phyloP scores from a whole-genome alignment of 1,140 invertebrate genomes.

The Leptinotarsa undecemlineata region DNA sequence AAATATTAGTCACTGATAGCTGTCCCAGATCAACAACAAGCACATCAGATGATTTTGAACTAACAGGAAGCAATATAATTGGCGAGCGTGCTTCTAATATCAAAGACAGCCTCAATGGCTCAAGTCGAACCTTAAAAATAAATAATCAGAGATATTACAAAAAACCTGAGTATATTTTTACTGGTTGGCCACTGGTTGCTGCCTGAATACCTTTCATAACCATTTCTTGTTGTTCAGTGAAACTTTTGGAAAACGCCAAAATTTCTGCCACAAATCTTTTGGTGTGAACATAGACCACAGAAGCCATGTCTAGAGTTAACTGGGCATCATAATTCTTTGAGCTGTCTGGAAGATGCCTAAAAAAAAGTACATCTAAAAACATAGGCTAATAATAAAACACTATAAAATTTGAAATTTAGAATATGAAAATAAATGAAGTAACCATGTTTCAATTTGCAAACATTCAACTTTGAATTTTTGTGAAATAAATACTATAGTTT shows the following conservation, averaged over 20 bases:
- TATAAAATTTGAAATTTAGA: too few species aligned
- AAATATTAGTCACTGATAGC: slow-evolving; percentile 77
- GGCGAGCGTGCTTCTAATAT: slow-evolving; percentile 79
- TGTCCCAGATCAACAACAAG: slow-evolving; percentile 83
- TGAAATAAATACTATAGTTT: too few species aligned
- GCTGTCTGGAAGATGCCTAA: slow-evolving; percentile 33
- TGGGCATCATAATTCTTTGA: slow-evolving; percentile 72
- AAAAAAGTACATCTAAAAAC: slow-evolving; percentile 12
- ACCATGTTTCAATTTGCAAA: too few species aligned
- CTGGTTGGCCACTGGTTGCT: slow-evolving; percentile 53
- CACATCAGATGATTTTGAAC: slow-evolving; percentile 75
- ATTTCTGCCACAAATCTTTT: slow-evolving; percentile 90
- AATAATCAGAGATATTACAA: slow-evolving; percentile 1
- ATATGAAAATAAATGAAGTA: too few species aligned
- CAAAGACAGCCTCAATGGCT: slow-evolving; percentile 59
- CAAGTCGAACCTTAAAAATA: slow-evolving; percentile 34
- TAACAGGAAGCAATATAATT: slow-evolving; percentile 85
- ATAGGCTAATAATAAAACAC: too few species aligned
- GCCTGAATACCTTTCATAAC: slow-evolving; percentile 65
- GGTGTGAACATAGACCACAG: slow-evolving; percentile 92
- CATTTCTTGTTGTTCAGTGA: slow-evolving; percentile 76
- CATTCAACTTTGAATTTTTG: not conserved
- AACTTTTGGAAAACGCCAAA: slow-evolving; percentile 84
- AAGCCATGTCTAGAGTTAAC: slow-evolving; percentile 80
- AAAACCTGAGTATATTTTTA: slow-evolving; percentile 24